Evolutionary conservation across 2,797 vertebrate species (phyloP).

Genomic region (Sphenopsis melanotis): DNA sequence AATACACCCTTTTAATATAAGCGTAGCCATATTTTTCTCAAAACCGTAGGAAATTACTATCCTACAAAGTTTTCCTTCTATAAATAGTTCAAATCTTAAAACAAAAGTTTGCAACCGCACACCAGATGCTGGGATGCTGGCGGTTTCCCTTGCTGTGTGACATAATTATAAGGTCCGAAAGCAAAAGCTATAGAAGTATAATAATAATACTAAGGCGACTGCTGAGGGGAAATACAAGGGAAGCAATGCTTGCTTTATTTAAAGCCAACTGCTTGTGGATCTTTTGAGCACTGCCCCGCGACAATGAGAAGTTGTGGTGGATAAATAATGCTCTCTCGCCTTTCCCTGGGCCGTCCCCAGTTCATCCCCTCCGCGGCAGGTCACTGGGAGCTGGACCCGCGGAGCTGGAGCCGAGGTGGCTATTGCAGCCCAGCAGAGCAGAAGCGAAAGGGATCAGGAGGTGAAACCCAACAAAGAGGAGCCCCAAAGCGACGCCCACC

Average conservation of each 20-base stretch:
- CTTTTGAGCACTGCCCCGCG: background rate
- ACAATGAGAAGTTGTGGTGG: background rate
- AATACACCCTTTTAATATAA: conserved; percentile 69
- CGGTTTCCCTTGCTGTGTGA: conserved; percentile 82
- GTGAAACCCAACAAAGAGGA: conserved; percentile 40
- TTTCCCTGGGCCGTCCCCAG: background rate
- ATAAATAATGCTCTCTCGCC: background rate
- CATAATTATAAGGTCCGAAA: conserved; percentile 82
- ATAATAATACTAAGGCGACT: conserved; percentile 67
- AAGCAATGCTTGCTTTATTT: conserved; percentile 60
- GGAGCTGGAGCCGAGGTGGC: background rate
- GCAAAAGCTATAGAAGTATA: conserved; percentile 71
- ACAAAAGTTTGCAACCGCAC: conserved; percentile 83
- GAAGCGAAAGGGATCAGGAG: conserved; percentile 61
- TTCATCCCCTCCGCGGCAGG: background rate
- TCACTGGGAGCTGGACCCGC: conserved; percentile 14
- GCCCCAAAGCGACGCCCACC: background rate
- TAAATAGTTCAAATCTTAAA: conserved; percentile 83
- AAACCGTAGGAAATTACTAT: conserved; percentile 82
- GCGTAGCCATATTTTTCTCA: conserved; percentile 71
- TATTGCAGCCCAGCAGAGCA: conserved; percentile 54
- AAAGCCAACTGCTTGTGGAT: background rate
- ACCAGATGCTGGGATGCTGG: conserved; percentile 82
- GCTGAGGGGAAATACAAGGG: conserved; percentile 63
- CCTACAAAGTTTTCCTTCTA: conserved; percentile 79